Percentiles rank a stretch among this genome's conserved stretches.
phyloP scores from a whole-genome alignment of 2,888 invertebrate species.

The Theodoxus fluviatilis region DNA sequence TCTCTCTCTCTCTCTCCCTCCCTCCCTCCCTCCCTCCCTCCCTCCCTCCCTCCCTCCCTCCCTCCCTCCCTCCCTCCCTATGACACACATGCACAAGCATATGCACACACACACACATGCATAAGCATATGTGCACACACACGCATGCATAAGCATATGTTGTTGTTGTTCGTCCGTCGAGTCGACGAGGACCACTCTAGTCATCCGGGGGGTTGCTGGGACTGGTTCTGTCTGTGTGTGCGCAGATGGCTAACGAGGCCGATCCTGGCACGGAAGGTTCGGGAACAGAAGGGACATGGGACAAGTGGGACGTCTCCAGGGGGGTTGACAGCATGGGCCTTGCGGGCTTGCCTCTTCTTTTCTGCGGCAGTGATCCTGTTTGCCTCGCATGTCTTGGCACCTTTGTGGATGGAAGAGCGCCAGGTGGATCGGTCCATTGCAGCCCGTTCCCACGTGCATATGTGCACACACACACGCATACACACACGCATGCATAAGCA shows the following conservation, averaged over 20 bases:
- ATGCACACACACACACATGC: too few relatives aligned
- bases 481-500: constrained; percentile 1
- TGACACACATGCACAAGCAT: too few relatives aligned
- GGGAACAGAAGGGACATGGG: too few relatives aligned
- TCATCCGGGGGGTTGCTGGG: not conserved
- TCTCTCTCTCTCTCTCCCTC: not conserved
- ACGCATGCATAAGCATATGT: too few relatives aligned
- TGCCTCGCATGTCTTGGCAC: not conserved
- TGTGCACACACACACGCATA: too few relatives aligned
- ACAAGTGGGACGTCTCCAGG: too few relatives aligned
- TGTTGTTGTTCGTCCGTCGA: not conserved
- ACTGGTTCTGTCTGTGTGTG: not conserved
- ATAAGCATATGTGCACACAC: too few relatives aligned
- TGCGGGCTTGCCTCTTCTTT: not conserved
- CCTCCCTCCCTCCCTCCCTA: not conserved
- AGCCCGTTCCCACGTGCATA: not conserved
- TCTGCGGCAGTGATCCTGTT: not conserved
- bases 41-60: not conserved
- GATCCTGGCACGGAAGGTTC: too few relatives aligned
- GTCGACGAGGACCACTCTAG: not conserved
- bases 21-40: not conserved
- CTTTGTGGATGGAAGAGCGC: not conserved
- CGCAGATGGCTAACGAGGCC: not conserved
- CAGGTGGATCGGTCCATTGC: not conserved
- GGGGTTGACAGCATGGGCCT: too few relatives aligned